Conservation (phyloP, 2,888 invertebrate species). For the Ethmia dodecea region DNA sequence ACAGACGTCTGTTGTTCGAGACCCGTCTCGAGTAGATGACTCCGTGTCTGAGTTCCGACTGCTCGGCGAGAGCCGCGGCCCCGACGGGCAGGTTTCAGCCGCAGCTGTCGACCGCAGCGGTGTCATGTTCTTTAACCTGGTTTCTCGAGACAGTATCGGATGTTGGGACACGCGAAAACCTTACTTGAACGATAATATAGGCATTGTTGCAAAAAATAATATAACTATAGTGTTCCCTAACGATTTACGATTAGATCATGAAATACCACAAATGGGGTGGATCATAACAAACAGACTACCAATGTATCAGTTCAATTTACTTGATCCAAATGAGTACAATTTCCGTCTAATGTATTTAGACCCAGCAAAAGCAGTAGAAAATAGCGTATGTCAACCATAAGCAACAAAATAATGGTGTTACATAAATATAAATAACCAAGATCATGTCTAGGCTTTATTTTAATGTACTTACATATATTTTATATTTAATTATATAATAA, state of each 20-base stretch:
- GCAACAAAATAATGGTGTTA: too few species aligned
- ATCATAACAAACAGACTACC: constrained; percentile 86
- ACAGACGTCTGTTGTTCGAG: constrained; percentile 81
- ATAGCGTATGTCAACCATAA: not conserved
- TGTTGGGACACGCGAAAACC: constrained; percentile 91
- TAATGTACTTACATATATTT: too few species aligned
- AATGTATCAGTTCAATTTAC: constrained; percentile 83
- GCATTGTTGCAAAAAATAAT: constrained; percentile 79
- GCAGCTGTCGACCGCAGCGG: constrained; percentile 85
- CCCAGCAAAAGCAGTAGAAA: constrained; percentile 73
- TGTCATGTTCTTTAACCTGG: constrained; percentile 89
- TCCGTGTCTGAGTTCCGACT: constrained; percentile 59
- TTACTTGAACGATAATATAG: constrained; percentile 81
- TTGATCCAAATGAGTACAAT: constrained; percentile 83
- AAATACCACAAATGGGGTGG: constrained; percentile 84
- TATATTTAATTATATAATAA: too few species aligned
- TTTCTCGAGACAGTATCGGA: constrained; percentile 86
- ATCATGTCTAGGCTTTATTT: too few species aligned
- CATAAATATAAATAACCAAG: too few species aligned
- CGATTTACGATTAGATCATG: constrained; percentile 86
- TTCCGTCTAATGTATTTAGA: constrained; percentile 85
- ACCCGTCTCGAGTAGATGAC: constrained; percentile 69
- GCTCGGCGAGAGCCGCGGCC: constrained; percentile 75
- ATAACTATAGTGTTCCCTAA: constrained; percentile 86
- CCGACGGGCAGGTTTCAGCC: constrained; percentile 84